Evolutionary conservation across 2,113 vertebrate species (phyloP), one percentile per base, ranked within the genome.

Genomic region (Chascanopsetta lugubris): DNA sequence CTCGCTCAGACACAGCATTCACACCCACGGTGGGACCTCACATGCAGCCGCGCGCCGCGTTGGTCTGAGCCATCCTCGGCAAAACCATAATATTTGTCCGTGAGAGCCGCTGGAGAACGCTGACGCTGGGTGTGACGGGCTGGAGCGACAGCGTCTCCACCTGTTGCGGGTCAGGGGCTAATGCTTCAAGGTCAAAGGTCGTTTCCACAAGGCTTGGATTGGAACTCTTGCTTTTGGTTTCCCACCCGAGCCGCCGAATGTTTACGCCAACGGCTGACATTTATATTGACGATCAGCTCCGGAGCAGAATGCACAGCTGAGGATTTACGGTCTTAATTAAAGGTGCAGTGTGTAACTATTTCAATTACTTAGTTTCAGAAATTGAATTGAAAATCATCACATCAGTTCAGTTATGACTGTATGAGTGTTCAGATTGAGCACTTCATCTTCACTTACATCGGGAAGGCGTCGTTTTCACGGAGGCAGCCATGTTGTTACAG

Each of bases 71-170:
- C 45, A 62, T 70, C 86, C 84, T 87, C 80, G 30, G 63, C 75
- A 83, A 88, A 92, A 93, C 77, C 88, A 93, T 91, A 93, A 93
- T 93, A 93, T 93, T 93, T 91, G 85, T 84, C 75, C 64, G 82
- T 70, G 75, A 15, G 80, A 84, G 84, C 61, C 34, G 85, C 79
- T 80, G 58, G 76, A 65, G 70, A 58, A 77, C 71, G 71, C 76
- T 78, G 72, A 80, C 81, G 78, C 85, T 88, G 77, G 68, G 84
- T 78, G 69, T 42, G 8, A 74, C 64, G 77, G 56, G 69, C 69
- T 84, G 76, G 24, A 80, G 72, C 79, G 90, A 93, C 91, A 92
- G 75, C 48, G 71, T 84, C 88, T 88, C 83, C 93, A 93, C 93
- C 93, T 93, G 93, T 93, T 80, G 65, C 64, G 36, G 90, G 89